Conservation (phyloP, 23 tunicate species). For the Phallusia fumigata region DNA sequence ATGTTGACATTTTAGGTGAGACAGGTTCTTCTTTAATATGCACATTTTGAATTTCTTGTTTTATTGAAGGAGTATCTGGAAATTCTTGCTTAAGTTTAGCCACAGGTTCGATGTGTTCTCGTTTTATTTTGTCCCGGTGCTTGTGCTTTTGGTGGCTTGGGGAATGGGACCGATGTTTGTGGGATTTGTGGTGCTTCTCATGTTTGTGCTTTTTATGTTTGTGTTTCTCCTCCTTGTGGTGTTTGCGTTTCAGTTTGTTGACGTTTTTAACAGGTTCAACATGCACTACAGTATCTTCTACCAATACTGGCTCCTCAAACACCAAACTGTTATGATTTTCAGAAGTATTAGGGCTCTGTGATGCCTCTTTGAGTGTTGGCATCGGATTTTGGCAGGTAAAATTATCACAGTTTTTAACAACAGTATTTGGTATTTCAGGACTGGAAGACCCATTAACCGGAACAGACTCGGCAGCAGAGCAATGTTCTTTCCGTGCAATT, state of each 20-base stretch:
- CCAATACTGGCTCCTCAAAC: neutral
- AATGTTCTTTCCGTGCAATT: no score
- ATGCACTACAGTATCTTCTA: neutral
- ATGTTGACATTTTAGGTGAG: slow-evolving; percentile 2
- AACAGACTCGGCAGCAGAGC: no score
- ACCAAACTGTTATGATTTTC: neutral
- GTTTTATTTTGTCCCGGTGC: slow-evolving; percentile 30
- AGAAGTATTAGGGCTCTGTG: neutral
- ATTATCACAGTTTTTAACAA: neutral
- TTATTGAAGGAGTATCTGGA: neutral
- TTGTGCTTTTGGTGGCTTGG: slow-evolving; percentile 20
- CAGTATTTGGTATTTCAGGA: neutral
- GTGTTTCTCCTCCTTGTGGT: slow-evolving; percentile 5
- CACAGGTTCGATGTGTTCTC: neutral
- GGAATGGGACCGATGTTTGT: slow-evolving; percentile 19
- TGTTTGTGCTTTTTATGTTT: slow-evolving; percentile 58
- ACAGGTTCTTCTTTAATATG: slow-evolving; percentile 23
- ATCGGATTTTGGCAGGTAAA: neutral
- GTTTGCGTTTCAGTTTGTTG: slow-evolving; percentile 18
- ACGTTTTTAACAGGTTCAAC: neutral
- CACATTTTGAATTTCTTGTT: neutral
- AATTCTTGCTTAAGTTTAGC: slow-evolving; percentile 13
- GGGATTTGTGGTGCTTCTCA: slow-evolving; percentile 32
- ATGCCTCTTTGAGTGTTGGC: neutral
- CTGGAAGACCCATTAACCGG: neutral